phyloP scores from a whole-genome alignment of 2,888 invertebrate genomes.

The Chirona hameri region DNA sequence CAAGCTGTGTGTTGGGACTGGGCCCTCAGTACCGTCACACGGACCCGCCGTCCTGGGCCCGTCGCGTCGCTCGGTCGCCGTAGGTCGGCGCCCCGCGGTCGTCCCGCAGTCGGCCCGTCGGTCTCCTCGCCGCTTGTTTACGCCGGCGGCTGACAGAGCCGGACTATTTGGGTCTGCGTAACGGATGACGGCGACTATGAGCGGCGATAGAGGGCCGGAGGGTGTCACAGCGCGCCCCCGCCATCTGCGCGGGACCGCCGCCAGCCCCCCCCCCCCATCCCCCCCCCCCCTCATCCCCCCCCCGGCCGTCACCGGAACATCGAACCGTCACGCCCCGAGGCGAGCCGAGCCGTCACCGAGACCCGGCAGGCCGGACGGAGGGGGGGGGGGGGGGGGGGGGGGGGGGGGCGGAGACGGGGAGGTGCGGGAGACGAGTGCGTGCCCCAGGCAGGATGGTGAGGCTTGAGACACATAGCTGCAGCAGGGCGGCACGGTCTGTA shows the following conservation, averaged over 20 bases:
- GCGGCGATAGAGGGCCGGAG: background rate
- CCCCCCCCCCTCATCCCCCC: no score
- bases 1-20: no score
- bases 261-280: background rate
- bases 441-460: background rate
- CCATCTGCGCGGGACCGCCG: slow-evolving; percentile 5
- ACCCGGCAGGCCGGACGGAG: background rate
- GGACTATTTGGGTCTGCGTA: slow-evolving; percentile 27
- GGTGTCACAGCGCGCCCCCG: background rate
- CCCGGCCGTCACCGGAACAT: background rate
- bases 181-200: background rate
- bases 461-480: no score
- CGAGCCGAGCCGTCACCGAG: background rate
- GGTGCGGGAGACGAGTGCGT: background rate
- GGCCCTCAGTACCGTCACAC: no score
- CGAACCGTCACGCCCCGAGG: background rate
- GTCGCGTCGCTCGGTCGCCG: background rate
- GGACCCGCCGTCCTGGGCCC: no score
- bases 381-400: no score
- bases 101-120: no score
- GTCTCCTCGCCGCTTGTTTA: background rate
- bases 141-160: background rate
- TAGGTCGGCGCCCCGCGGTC: background rate
- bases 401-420: background rate
- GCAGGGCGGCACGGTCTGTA: no score